Conservation (phyloP, 92 coral and sea anemone species). For the Palythoa caribaeorum region DNA sequence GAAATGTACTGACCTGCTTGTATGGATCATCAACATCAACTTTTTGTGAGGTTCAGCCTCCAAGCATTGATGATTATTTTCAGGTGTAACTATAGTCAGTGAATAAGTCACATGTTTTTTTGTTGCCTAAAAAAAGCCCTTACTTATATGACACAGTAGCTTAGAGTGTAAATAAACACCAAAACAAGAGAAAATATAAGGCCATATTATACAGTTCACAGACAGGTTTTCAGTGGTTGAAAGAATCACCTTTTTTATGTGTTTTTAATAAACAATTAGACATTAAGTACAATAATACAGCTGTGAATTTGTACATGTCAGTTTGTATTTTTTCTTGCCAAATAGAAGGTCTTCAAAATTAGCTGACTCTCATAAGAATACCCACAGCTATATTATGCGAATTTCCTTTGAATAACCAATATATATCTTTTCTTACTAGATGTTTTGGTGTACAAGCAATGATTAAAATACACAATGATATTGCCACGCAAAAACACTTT, state of each 20-base stretch:
- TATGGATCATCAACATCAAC: conserved; percentile 8
- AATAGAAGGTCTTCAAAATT: not conserved
- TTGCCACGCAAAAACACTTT: not conserved
- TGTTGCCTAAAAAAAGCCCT: not conserved
- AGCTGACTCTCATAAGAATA: conserved; percentile 5
- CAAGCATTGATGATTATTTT: conserved; percentile 30
- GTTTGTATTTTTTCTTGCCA: conserved; percentile 7
- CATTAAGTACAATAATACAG: not conserved
- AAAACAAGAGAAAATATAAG: not conserved
- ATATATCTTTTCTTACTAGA: conserved; percentile 5
- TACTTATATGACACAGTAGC: not conserved
- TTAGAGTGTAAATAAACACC: not conserved
- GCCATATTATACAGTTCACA: conserved; percentile 8
- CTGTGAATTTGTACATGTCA: not conserved
- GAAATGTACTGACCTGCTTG: conserved; percentile 17
- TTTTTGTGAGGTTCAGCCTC: conserved; percentile 13
- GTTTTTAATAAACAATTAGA: not conserved
- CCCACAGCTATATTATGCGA: not conserved
- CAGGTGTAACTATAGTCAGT: conserved; percentile 25
- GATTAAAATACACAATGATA: conserved; percentile 16
- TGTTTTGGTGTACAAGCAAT: conserved; percentile 7
- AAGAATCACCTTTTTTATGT: conserved; percentile 1
- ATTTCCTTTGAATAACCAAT: conserved; percentile 2
- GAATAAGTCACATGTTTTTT: not conserved
- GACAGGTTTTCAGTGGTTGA: not conserved